Base-by-base conservation (phyloP, 2,888 invertebrate genomes). In the Luffia ferchaultella region DNA sequence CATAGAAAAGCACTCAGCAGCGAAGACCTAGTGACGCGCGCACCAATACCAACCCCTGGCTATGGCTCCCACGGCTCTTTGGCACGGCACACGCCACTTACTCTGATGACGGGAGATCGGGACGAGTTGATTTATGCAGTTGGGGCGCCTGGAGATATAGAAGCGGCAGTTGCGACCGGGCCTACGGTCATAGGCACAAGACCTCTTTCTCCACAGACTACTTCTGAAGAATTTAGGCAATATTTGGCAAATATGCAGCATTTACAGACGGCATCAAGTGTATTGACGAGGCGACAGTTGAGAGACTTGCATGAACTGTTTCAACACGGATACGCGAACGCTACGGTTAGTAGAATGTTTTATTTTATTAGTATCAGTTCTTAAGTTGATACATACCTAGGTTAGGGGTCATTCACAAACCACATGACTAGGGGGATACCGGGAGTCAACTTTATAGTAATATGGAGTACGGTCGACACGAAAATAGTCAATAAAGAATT, bases 161-260 rank as follows among this genome's bases (percentile, higher is more conserved):
- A 3, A 12, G 30, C 30, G 12, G 30, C 30, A 3, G 30, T 3
- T 12, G 30, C 30, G 30, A 7, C 30, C 30, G 30, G 30, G 5
- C 45, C 45, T 7, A 12, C 16, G 17, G 45, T 45, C 43, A 49
- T 49, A 15, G 43, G 49, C 43, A 88, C 90, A 0, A 89, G 89
- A 54, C 86, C 90, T 1, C 61, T 91, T 1, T 89, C 89, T 41
- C 88, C 88, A 1, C 88, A 88, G 56, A 87, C 86, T 18, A 88
- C 88, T 0, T 88, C 88, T 0, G 90, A 90, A 64, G 91, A 91
- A 61, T 91, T 91, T 56, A 86, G 90, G 60, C 68, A 89, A 52
- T 91, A 91, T 64, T 69, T 91, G 55, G 90, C 90, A 18, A 90
- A 90, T 61, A 88, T 91, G 69, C 90, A 91, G 60, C 89, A 90